A percentile compares a stretch with the other conserved stretches of the same genome.
These are phyloP conservation scores for Bos javanicus DNA, from an alignment of 2,113 vertebrate genomes.

Conservation along the genomic window DNA sequence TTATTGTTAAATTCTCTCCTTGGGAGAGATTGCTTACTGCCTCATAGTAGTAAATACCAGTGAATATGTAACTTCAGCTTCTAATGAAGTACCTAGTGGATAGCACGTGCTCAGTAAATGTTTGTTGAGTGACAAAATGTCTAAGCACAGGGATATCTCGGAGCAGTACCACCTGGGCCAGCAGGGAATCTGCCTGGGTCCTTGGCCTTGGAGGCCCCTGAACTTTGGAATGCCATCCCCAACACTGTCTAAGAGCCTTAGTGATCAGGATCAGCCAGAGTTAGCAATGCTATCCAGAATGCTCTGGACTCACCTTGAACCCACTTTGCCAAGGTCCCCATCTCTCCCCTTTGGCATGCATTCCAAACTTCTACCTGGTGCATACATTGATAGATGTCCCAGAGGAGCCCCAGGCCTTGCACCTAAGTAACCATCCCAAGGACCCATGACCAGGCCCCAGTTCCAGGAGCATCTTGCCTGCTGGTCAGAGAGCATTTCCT, in stretches of 20 bases:
- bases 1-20: not conserved
- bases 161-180: not conserved
- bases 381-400: not conserved
- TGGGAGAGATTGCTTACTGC: conserved; percentile 19
- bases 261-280: not conserved
- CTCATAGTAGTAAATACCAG: not conserved
- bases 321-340: not conserved
- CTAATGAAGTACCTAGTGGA: not conserved
- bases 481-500: not conserved
- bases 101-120: not conserved
- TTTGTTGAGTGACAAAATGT: not conserved
- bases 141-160: not conserved
- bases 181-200: too few relatives aligned
- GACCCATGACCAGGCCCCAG: not conserved
- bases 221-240: not conserved
- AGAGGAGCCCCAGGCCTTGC: not conserved
- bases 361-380: not conserved
- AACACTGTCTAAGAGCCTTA: not conserved
- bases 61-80: not conserved
- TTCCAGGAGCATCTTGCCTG: not conserved
- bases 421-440: not conserved
- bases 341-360: not conserved
- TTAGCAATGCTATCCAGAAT: not conserved
- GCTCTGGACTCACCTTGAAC: not conserved
- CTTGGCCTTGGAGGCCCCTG: not conserved